Base-by-base conservation (phyloP, 2,797 vertebrate species). In the Molossus alvarezi region DNA sequence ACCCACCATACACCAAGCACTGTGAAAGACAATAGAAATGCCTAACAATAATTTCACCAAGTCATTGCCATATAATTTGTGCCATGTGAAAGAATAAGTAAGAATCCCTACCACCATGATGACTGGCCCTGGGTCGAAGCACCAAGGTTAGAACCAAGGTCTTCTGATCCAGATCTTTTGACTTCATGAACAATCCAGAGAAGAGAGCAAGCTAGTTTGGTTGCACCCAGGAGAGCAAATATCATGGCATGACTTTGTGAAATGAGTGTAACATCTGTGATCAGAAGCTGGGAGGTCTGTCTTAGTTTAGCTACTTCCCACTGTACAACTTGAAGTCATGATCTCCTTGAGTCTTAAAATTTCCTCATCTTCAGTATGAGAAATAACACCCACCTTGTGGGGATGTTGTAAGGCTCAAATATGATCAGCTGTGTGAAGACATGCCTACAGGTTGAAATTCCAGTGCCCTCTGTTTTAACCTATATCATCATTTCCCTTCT, bases 121-220 rank as follows among this genome's bases (percentile, higher is more conserved):
- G 51, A 81, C 55, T 7, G 53, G 13, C 27, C 48, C 76, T 72
- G 37, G 75, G 55, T 51, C 72, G 89, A 69, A 92, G 53, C 18
- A 60, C 58, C 58, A 73, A 76, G 29, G 6, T 82, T 55, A 69
- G 55, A 92, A 88, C 25, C n/a, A 94, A 64, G 62, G 53, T 89
- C n/a, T 93, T 79, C 45, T 76, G 77, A 95, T 33, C 27, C 72
- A 82, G 86, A 90, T 64, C 12, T 69, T 85, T 21, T 20, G 45
- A 82, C 17, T 76, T 62, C 15, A 53, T 23, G 55, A 91, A 82
- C 65, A 83, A 87, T 71, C 37, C n/a, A 85, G n/a, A 75, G 48
- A 96, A 57, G 12, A 62, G 9, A 64, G 14, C 48, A 69, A 48
- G 41, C n/a, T 45, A 37, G 25, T 71, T 12, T 72, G 13, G 20